Evolutionary conservation across 2,797 vertebrate species (phyloP).

Genomic region (Urophycis tenuis): DNA sequence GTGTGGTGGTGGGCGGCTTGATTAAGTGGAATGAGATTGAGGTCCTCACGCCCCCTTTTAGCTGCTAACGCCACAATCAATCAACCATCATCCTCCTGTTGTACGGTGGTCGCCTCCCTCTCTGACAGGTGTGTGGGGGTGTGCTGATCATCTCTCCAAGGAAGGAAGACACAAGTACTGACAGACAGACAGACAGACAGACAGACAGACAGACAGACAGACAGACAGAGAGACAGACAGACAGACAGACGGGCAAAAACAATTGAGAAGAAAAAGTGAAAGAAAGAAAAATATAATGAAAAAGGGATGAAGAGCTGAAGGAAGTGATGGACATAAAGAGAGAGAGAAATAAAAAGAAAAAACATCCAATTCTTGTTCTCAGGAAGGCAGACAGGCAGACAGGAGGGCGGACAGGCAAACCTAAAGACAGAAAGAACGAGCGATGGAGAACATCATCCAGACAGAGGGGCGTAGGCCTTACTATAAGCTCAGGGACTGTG

Average conservation of each 20-base stretch:
- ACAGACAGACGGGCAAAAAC: no score
- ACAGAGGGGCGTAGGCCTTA: neutral
- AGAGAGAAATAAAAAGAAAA: no score
- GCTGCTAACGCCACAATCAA: conserved; percentile 52
- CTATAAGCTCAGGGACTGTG: neutral
- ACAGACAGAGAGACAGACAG: no score
- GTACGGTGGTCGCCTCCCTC: neutral
- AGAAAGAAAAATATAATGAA: no score
- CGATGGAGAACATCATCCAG: neutral
- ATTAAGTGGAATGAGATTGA: conserved; percentile 49
- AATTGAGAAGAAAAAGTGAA: no score
- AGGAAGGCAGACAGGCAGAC: no score
- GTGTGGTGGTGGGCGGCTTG: conserved; percentile 15
- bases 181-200: no score
- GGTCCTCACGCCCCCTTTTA: conserved; percentile 45
- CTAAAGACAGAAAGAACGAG: neutral
- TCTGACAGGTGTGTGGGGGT: neutral
- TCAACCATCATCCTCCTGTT: conserved; percentile 47
- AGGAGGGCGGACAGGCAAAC: neutral
- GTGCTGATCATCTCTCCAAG: neutral
- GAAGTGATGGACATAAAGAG: no score
- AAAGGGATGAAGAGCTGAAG: no score
- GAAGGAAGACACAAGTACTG: neutral
- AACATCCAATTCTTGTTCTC: no score
- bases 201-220: no score